Evolutionary conservation across 2,797 vertebrate genomes (phyloP).

Genomic region (Ispidina lecontei): DNA sequence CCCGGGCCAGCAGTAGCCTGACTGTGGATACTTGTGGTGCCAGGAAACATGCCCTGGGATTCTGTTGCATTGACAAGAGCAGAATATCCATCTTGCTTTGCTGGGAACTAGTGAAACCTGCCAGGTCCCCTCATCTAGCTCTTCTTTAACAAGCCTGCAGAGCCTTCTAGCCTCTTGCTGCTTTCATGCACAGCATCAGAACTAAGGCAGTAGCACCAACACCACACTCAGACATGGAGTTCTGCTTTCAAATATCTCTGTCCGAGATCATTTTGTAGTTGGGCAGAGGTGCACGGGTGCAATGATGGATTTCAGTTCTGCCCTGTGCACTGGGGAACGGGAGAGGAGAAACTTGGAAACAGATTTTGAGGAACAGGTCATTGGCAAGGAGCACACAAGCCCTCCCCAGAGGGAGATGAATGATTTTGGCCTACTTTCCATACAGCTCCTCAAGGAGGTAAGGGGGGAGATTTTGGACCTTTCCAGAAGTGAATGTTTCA

Average conservation of each 20-base stretch:
- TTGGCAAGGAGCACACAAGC: not conserved
- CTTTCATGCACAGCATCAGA: not conserved
- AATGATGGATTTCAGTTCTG: not conserved
- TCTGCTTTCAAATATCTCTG: not conserved
- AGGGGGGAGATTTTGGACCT: not conserved
- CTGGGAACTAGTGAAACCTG: not conserved
- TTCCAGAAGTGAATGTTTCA: not conserved
- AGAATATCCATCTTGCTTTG: not conserved
- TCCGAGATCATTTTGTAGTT: not conserved
- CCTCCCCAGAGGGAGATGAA: not conserved
- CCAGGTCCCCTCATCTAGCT: not conserved
- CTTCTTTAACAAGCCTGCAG: not conserved
- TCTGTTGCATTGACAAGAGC: not conserved
- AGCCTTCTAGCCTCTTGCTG: not conserved
- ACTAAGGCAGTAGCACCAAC: not conserved
- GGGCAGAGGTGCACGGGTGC: not conserved
- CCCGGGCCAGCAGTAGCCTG: rapidly evolving
- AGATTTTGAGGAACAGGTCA: not conserved
- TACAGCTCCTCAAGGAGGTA: not conserved
- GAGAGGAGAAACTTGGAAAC: not conserved
- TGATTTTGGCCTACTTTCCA: not conserved
- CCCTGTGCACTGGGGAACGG: rapidly evolving
- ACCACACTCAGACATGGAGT: not conserved
- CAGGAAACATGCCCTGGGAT: rapidly evolving
- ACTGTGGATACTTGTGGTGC: rapidly evolving